Base-by-base conservation (phyloP, 2,888 invertebrate genomes). In the Tenthredo notha region DNA sequence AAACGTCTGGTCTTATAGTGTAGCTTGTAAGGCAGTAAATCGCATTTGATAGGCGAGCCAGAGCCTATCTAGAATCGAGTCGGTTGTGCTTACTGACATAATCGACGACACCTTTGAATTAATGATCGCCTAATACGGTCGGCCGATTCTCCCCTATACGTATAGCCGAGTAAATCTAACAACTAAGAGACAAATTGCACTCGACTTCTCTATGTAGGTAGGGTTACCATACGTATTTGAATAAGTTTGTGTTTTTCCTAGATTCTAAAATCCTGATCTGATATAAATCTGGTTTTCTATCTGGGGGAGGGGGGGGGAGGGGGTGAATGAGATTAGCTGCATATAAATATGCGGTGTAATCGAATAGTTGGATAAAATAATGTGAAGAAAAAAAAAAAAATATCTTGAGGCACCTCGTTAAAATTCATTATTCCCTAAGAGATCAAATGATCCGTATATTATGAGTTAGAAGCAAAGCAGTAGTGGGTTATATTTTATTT, bases 71-170 rank as follows among this genome's bases (percentile, higher is more conserved):
- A 29, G 83, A 83, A 83, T 83, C 83, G 83, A 67, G 83, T 83
- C 83, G 83, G 83, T 50, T 83, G 70, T 70, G 83, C 65, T 29
- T 70, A 70, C 67, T 70, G 83, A 83, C 83, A 70, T 67, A 83
- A 83, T 70, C 83, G 83, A 83, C 65, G 83, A 83, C 83, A 83
- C 83, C 83, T 83, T 70, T 83, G 83, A 83, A 83, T 83, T 83
- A 83, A 83, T 70, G 83, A 83, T 50, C 83, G 37, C 83, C 83
- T 67, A 83, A 83, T 83, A 83, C 50, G 83, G 83, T 7, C 21
- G 37, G 67, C 9, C 43, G 83, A 47, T 67, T 70, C 67, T 47
- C 29, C 15, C n/a, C 21, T n/a, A n/a, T n/a, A 5, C 21, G 5
- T 61, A 21, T 12, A 25, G 61, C 4, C 6, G 33, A 83, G 43